Percentiles rank a stretch among this genome's conserved stretches.
phyloP scores from a whole-genome alignment of 2,797 vertebrate genomes.

The Tarsius wallacei region DNA sequence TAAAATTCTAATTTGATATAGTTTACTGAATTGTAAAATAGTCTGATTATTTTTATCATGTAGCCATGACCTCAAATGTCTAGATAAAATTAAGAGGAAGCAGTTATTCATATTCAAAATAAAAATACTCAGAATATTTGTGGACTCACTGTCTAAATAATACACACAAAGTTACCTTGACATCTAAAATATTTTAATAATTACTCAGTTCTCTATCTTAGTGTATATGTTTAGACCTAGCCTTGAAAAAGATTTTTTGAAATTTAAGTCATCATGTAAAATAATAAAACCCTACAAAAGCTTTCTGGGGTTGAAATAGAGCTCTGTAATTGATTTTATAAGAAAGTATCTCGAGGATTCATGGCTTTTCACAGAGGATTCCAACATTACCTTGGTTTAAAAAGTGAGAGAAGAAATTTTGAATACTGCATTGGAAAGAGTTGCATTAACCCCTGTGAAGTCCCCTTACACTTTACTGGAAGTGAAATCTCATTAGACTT shows the following conservation, averaged over 20 bases:
- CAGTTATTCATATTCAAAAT: not conserved
- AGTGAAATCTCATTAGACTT: not conserved
- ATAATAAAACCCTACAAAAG: not conserved
- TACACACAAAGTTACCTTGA: not conserved
- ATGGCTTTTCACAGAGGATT: not conserved
- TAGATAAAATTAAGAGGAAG: not conserved
- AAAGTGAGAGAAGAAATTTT: not conserved
- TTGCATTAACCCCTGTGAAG: not conserved
- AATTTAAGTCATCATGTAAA: not conserved
- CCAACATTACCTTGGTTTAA: not conserved
- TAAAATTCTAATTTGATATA: not conserved
- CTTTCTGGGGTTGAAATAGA: not conserved
- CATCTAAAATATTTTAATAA: not conserved
- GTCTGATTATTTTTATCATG: not conserved
- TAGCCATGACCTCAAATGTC: not conserved
- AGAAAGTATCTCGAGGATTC: not conserved
- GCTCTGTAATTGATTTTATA: slow-evolving; percentile 9
- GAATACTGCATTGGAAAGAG: not conserved
- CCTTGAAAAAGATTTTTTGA: not conserved
- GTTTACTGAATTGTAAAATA: not conserved
- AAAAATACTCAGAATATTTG: slow-evolving; percentile 28
- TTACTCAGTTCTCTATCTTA: not conserved
- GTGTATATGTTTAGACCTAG: not conserved
- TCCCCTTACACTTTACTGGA: not conserved
- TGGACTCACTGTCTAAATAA: not conserved